Evolutionary conservation across 2,113 vertebrate species (phyloP), one percentile per base, ranked within the genome.

Genomic region (Taurulus bubalis): DNA sequence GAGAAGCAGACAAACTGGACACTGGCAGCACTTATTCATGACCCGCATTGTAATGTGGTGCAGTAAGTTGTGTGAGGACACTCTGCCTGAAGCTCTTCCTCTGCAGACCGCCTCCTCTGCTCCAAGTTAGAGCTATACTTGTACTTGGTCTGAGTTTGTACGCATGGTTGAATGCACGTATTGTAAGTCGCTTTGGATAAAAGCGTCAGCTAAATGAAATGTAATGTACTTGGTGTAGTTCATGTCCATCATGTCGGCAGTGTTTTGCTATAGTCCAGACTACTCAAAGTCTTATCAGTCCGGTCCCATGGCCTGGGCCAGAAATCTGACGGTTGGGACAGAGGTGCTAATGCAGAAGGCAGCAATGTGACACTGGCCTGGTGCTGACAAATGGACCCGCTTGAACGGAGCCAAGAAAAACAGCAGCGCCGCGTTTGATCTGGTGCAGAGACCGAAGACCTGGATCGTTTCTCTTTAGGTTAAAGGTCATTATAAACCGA

Each of bases 321-420:
- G 49, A 79, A 68, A 71, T 63, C 53, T 62, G 63, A 70, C 47
- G 36, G 34, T 40, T n/a, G 47, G 71, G 60, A 62, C 56, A 51
- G 40, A 75, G 71, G 82, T 75, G 79, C 65, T 53, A 65, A 74
- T 14, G 65, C 67, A 71, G 70, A 68, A 77, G 76, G 81, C 63
- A 45, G 67, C 83, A 62, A 66, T 75, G 79, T 71, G 82, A 85
- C 71, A 71, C 73, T 38, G 59, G 69, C 70, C 65, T 15, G 69
- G 71, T 77, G 83, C 82, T 89, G 90, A 87, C 82, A 82, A 89
- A 86, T 87, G 81, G 66, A 58, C 3, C 60, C 75, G 8, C 76
- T 49, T 20, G 32, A 51, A 34, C 72, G 38, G 75, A 53, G 91
- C 86, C 85, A 89, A 90, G 80, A 79, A 85, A 87, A 89, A 90